Percentiles rank a stretch among this genome's conserved stretches.
phyloP scores from a whole-genome alignment of 2,797 vertebrate genomes.

The Oreortyx pictus region DNA sequence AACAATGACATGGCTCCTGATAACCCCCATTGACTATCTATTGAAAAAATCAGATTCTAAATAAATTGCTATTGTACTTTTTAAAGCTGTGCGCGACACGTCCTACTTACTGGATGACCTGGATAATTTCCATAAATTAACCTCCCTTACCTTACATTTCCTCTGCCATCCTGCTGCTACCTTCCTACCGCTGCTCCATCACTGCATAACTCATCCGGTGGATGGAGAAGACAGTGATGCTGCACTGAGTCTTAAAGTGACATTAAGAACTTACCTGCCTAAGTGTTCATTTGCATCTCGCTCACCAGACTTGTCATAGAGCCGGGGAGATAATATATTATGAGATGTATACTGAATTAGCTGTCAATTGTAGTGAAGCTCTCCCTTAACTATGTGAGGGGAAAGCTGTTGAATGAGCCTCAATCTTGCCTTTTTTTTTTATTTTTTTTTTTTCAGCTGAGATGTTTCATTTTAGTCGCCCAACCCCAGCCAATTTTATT shows the following conservation, averaged over 20 bases:
- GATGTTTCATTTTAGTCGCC: constrained; percentile 66
- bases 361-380: constrained; percentile 76
- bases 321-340: constrained; percentile 61
- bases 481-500: constrained; percentile 52
- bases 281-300: constrained; percentile 51
- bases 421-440: background rate
- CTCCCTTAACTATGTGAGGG: constrained; percentile 56
- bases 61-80: constrained; percentile 60
- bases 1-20: constrained; percentile 63
- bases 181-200: constrained; percentile 68
- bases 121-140: constrained; percentile 78
- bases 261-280: constrained; percentile 60
- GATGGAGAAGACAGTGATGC: constrained; percentile 52
- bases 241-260: constrained; percentile 49
- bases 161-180: constrained; percentile 68
- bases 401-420: constrained; percentile 48
- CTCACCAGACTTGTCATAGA: constrained; percentile 57
- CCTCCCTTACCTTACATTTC: constrained; percentile 76
- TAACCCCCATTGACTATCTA: constrained; percentile 67
- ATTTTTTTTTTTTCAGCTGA: background rate
- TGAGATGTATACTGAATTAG: constrained; percentile 71
- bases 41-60: constrained; percentile 70
- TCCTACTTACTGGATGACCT: constrained; percentile 71
- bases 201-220: background rate
- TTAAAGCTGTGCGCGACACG: constrained; percentile 59